Evolutionary conservation across 2,113 vertebrate species (phyloP), one percentile per base, ranked within the genome.

Genomic region (Notiomystis cincta): DNA sequence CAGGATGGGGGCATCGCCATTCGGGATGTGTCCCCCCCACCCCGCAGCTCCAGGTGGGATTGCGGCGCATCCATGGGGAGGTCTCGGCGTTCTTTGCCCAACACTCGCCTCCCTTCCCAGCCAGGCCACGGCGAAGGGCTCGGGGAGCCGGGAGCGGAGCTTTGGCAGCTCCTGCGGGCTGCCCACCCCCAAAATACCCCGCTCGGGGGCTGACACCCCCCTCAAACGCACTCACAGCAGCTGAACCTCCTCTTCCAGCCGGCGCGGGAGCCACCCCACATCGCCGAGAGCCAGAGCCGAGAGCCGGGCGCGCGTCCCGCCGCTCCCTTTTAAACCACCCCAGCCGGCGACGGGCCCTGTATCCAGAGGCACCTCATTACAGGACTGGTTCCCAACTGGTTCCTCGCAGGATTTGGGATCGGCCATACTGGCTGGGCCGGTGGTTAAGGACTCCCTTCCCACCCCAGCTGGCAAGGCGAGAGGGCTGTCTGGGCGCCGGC

Each of bases 361-460:
- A 83, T 89, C 81, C 95, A 81, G 81, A 84, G 92, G 92, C 92
- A 2, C 69, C 94, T 94, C 94, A 53, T 95, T 81, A 81, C 77
- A 2, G 58, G 77, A 94, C 96, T 91, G 96, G 94, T 96, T 96
- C 94, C 96, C 94, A 84, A 95, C 96, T 93, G 94, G 95, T 96
- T 96, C 81, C 84, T 76, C 22, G 16, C 48, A 19, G 84, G 12
- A 0, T 14, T 20, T 48, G 87, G 94, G 92, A 87, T 91, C 1
- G 37, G 87, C 15, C 54, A 22, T 89, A 95, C 96, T 77, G 94
- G 96, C 90, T 95, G 90, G 33, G 81, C 94, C 45, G 0, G 94
- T 96, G 96, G 81, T 87, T 93, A 47, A 65, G 44, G 80, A 51
- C 11, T 90, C 79, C 65, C 64, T 81, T 78, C 89, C 94, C 92